Percentiles rank a stretch among this genome's conserved stretches.
These are phyloP conservation scores for Pelecanoides urinatrix DNA, from an alignment of 2,113 vertebrate genomes.

Conservation along the genomic window DNA sequence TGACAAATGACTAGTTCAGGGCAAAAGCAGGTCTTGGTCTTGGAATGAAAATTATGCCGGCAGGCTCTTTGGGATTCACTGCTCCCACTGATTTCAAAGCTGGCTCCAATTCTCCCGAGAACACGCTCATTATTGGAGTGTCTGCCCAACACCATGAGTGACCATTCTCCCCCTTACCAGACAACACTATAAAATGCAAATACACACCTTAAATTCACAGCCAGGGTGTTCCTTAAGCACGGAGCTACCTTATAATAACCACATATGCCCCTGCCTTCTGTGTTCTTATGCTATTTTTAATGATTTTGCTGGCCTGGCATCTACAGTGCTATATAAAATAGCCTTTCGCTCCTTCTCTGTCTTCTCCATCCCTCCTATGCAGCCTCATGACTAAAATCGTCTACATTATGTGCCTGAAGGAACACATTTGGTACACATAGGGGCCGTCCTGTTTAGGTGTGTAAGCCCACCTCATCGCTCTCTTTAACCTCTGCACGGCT, in stretches of 20 bases:
- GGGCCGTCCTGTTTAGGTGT: background rate
- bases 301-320: background rate
- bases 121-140: fast-evolving
- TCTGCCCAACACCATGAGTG: background rate
- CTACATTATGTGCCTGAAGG: background rate
- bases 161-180: background rate
- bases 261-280: background rate
- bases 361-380: background rate
- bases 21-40: background rate
- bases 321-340: background rate
- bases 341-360: background rate
- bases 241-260: background rate
- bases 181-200: background rate
- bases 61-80: background rate
- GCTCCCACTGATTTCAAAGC: background rate
- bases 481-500: background rate
- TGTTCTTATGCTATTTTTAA: background rate
- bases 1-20: background rate
- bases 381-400: background rate
- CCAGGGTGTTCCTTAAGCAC: background rate
- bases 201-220: background rate
- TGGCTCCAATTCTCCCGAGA: background rate
- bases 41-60: background rate
- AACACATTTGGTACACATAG: background rate
- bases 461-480: background rate